Conservation (phyloP, 2,797 vertebrate genomes). For the Lemur catta region DNA sequence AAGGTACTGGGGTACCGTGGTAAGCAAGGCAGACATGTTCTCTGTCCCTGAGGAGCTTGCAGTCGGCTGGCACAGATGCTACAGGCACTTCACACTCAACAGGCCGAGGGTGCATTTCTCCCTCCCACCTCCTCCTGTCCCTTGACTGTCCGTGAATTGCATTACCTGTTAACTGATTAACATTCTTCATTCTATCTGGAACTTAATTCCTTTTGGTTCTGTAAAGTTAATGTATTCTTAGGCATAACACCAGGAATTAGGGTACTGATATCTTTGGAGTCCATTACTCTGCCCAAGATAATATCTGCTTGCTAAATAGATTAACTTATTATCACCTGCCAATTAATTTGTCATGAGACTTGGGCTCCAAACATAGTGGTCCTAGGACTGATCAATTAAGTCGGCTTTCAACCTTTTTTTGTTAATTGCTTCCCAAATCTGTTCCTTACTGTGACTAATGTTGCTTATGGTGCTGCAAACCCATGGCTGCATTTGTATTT, state of each 20-base stretch:
- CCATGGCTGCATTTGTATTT: rapidly evolving
- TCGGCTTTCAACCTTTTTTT: neutral
- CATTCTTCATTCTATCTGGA: neutral
- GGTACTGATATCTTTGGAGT: neutral
- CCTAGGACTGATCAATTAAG: neutral
- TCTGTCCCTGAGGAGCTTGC: neutral
- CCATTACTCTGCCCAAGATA: neutral
- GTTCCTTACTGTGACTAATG: neutral
- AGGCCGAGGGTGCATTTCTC: neutral
- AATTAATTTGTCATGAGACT: neutral
- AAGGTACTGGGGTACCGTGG: neutral
- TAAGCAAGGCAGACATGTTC: neutral
- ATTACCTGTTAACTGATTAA: neutral
- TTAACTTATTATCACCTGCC: neutral
- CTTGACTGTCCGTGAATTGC: neutral
- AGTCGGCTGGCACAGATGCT: rapidly evolving
- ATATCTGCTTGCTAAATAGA: neutral
- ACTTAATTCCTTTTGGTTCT: neutral
- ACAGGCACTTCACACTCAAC: neutral
- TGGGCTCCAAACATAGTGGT: neutral
- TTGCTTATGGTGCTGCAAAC: neutral
- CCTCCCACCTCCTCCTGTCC: neutral
- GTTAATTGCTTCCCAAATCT: neutral
- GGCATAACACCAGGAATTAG: neutral
- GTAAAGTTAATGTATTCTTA: neutral